Conservation (phyloP, 2,113 vertebrate species). For the Syngnathus floridae region DNA sequence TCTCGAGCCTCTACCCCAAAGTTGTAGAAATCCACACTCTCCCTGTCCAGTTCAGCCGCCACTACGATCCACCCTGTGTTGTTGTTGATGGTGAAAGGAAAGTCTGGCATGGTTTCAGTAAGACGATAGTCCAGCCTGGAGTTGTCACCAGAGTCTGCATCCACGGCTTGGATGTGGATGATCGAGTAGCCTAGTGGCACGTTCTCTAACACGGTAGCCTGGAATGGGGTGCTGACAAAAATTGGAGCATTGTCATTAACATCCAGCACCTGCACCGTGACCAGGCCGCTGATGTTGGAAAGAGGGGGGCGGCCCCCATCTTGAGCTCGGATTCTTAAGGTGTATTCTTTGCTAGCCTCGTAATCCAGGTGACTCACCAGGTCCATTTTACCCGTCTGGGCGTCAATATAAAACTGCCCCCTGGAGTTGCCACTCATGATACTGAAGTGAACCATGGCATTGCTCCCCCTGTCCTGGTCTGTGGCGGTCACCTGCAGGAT, state of each 20-base stretch:
- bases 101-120: conserved; percentile 70
- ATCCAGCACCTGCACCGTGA: conserved; percentile 88
- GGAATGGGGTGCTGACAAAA: conserved; percentile 93
- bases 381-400: conserved; percentile 85
- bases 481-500: conserved; percentile 84
- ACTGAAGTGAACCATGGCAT: conserved; percentile 89
- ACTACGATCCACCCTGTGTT: conserved; percentile 91
- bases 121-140: conserved; percentile 82
- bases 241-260: conserved; percentile 92
- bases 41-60: conserved; percentile 84
- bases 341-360: conserved; percentile 89
- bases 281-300: conserved; percentile 89
- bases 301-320: conserved; percentile 88
- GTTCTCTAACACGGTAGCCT: conserved; percentile 90
- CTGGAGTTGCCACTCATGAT: conserved; percentile 94
- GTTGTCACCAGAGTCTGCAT: conserved; percentile 87
- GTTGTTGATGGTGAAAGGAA: conserved; percentile 89
- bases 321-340: conserved; percentile 82
- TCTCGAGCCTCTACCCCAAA: conserved; percentile 87
- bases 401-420: conserved; percentile 93
- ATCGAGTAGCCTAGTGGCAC: conserved; percentile 88
- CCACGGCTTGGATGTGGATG: conserved; percentile 89
- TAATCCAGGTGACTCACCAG: conserved; percentile 88
- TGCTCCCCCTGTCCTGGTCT: conserved; percentile 84
- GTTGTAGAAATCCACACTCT: conserved; percentile 86